Evolutionary conservation across 2,888 invertebrate genomes (phyloP), one percentile per base, ranked within the genome.

Genomic region (Anticlea derivata): DNA sequence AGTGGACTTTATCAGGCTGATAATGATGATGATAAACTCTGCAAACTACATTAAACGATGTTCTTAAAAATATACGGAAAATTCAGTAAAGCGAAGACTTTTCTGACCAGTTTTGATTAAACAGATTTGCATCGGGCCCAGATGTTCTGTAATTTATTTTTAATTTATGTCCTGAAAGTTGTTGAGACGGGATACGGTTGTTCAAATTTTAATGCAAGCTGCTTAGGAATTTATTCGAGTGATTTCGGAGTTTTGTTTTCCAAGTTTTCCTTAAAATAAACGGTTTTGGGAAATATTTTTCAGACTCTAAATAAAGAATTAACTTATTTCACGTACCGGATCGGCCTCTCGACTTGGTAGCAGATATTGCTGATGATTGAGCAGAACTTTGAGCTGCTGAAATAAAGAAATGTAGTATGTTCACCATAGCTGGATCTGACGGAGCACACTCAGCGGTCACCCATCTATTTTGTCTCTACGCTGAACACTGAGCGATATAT

Each of bases 151-250:
- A 82, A 85, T 85, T 85, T 83, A 84, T 86, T 85, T 86, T 85
- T 86, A 86, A 87, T 87, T 86, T 85, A 85, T 85, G 78, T 80
- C 77, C 78, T 66, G 69, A 79, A 86, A 83, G 76, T 85, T 85
- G 76, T 85, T 85, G 55, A 73, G 70, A 63, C 66, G 67, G 61
- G 22, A 65, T 55, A 38, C 58, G 68, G 70, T 76, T 78, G 50
- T 49, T 44, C 27, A 35, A 43, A 41, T 43, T 54, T 44, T 31
- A 48, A 43, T 27, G 48, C 41, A 50, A 44, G 39, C 44, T 53
- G 44, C 24, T 49, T 40, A 27, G 29, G n/a, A 47, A 43, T 48
- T 53, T 47, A 47, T 26, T 52, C n/a, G 7, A n/a, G n/a, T n/a
- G n/a, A n/a, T n/a, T n/a, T n/a, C n/a, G 27, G 13, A 29, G 27